phyloP scores from a whole-genome alignment of 1,140 invertebrate genomes.

The Rhyacophila brunnea region DNA sequence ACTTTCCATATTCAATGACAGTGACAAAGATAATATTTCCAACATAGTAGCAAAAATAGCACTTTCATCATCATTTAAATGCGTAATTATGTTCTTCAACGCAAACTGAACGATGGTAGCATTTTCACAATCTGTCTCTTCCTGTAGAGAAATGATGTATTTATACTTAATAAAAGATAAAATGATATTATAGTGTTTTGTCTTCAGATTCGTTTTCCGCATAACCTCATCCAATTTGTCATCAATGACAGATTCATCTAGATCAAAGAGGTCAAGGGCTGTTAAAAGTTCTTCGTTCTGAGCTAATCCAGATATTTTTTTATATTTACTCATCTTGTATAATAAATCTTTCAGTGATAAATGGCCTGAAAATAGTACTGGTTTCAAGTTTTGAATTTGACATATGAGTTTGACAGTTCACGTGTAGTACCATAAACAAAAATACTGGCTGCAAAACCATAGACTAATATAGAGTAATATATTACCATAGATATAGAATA shows the following conservation, averaged over 20 bases:
- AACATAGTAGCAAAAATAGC: constrained; percentile 15
- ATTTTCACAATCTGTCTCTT: constrained; percentile 32
- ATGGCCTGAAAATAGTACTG: no score
- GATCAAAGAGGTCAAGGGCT: constrained; percentile 25
- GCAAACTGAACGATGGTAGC: constrained; percentile 17
- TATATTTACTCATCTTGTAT: neutral
- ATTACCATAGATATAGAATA: no score
- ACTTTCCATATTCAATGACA: constrained; percentile 21
- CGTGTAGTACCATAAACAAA: neutral
- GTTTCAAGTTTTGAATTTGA: neutral
- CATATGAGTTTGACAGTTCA: neutral
- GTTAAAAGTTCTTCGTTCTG: constrained; percentile 16
- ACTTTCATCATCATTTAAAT: constrained; percentile 1
- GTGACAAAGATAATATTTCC: constrained; percentile 12
- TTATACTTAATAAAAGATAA: constrained; percentile 30
- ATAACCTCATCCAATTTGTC: constrained; percentile 21
- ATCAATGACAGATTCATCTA: constrained; percentile 29
- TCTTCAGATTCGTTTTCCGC: constrained; percentile 11
- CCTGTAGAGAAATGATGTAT: constrained; percentile 26
- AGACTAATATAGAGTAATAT: no score
- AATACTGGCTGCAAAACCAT: no score
- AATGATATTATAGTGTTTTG: constrained; percentile 18
- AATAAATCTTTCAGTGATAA: no score
- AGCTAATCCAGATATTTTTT: constrained; percentile 7
- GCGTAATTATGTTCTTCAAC: constrained; percentile 9